Evolutionary conservation across 2,888 invertebrate species (phyloP), one percentile per base, ranked within the genome.

Genomic region (Hirtodrosophila duncani): DNA sequence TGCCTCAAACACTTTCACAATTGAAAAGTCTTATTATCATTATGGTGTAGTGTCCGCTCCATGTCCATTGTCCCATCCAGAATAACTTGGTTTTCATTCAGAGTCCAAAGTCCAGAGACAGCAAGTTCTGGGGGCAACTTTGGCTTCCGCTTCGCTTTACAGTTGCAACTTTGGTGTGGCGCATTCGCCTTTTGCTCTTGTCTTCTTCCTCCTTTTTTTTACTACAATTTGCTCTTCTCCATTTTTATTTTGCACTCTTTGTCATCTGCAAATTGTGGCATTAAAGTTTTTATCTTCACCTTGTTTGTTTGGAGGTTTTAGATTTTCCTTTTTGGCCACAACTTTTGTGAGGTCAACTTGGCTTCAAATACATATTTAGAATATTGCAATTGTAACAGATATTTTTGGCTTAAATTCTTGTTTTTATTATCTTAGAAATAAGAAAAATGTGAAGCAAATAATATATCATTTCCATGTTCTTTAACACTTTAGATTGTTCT

Each of bases 181-280:
- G 20, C n/a, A 17, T 46, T 41, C 18, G 16, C 13, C 21, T 49
- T 46, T 50, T 7, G 23, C 23, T 26, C 31, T 38, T 21, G 33
- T 39, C 38, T 21, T 42, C 24, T 20, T 29, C 16, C 10, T 26
- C 51, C 36, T 38, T n/a, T n/a, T n/a, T n/a, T n/a, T n/a, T n/a
- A n/a, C n/a, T n/a, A n/a, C n/a, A n/a, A n/a, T n/a, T n/a, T n/a
- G n/a, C n/a, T n/a, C n/a, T n/a, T 39, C 37, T 3, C 13, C 6
- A 3, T 13, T n/a, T n/a, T n/a, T n/a, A n/a, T 11, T 9, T 36
- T 26, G 8, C 27, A 27, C 24, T 21, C 14, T 29, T 50, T 51
- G 53, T 16, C 65, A 53, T 48, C 66, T 62, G 70, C 59, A 63
- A 78, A 74, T 66, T 74, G 70, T 56, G 58, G 48, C 70, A 78